These are phyloP conservation scores for Perognathus longimembris DNA, from an alignment of 2,113 vertebrate genomes.

Conservation along the genomic window DNA sequence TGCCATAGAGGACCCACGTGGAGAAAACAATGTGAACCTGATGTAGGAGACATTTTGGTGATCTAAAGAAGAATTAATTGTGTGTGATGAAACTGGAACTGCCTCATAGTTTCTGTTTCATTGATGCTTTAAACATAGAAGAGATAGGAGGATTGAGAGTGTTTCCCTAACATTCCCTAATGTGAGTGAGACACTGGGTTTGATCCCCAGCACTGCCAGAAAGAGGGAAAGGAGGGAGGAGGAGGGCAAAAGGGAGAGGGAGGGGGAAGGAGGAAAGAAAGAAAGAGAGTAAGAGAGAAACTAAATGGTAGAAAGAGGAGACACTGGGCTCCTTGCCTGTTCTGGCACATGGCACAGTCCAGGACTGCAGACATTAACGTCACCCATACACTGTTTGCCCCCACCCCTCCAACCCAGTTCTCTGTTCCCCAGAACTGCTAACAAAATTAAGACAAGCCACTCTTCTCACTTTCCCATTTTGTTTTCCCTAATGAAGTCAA, in stretches of 20 bases:
- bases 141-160: background rate
- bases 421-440: background rate
- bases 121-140: conserved; percentile 8
- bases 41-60: background rate
- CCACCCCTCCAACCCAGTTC: too few species aligned
- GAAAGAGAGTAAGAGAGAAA: too few species aligned
- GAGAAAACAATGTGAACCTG: conserved; percentile 39
- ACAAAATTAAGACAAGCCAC: background rate
- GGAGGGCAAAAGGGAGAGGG: background rate
- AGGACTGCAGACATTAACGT: background rate
- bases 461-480: conserved; percentile 24
- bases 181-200: too few species aligned
- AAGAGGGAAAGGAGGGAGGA: background rate
- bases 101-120: too few species aligned
- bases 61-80: background rate
- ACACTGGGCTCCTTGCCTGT: background rate
- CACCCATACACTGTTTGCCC: too few species aligned
- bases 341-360: background rate
- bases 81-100: background rate
- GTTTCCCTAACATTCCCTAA: background rate
- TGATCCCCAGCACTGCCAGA: background rate
- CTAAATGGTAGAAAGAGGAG: too few species aligned
- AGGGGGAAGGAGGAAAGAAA: background rate
- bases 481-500: background rate
- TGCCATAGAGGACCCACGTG: background rate